These are phyloP conservation scores for Cyprinodon variegatus DNA, from an alignment of 2,113 vertebrate genomes.

Conservation along the genomic window DNA sequence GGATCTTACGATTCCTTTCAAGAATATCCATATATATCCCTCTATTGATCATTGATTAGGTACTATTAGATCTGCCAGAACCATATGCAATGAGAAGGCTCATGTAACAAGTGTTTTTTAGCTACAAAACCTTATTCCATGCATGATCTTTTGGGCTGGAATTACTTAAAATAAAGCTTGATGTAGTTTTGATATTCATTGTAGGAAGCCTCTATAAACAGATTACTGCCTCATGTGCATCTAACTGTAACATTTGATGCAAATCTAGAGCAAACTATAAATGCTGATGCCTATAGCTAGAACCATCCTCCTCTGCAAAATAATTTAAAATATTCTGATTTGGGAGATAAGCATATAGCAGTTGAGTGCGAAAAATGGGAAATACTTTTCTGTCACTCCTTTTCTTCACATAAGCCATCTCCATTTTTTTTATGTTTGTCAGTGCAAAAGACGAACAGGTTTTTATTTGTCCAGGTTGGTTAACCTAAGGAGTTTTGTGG, in stretches of 20 bases:
- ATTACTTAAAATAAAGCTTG: background rate
- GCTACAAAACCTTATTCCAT: too few relatives aligned
- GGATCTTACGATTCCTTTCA: too few relatives aligned
- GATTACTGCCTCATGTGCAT: background rate
- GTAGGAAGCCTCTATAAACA: background rate
- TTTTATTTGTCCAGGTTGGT: background rate
- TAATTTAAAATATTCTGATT: background rate
- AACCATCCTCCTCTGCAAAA: conserved; percentile 2
- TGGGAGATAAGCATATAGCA: background rate
- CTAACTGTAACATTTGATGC: background rate
- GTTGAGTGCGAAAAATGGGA: conserved; percentile 10
- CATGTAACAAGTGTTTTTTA: too few relatives aligned
- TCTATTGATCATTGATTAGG: too few relatives aligned
- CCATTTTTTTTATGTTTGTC: background rate
- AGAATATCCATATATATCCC: too few relatives aligned
- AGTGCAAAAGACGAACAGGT: background rate
- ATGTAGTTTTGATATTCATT: background rate
- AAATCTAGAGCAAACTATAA: conserved; percentile 6
- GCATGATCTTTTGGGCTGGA: too few relatives aligned
- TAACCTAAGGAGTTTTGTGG: background rate
- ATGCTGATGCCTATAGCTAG: conserved; percentile 2
- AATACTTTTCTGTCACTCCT: conserved; percentile 5
- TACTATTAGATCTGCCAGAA: too few relatives aligned
- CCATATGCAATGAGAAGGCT: too few relatives aligned
- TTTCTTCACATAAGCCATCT: background rate